These are phyloP conservation scores for Hucho hucho DNA, from an alignment of 2,113 vertebrate species.

Conservation along the genomic window DNA sequence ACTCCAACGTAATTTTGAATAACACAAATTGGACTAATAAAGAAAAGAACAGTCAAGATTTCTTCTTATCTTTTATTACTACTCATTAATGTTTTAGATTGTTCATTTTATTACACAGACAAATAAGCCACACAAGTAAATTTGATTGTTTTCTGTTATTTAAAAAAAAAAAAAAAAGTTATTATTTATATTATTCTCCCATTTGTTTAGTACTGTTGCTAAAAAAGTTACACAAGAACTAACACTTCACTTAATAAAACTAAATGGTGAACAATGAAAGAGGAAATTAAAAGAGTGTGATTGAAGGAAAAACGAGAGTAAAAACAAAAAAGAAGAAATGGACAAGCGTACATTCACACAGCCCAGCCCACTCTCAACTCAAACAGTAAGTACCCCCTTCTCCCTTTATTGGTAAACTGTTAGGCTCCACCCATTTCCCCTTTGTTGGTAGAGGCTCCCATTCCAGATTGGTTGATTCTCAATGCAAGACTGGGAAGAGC, in stretches of 20 bases:
- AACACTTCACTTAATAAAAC: constrained; percentile 57
- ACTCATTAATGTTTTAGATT: constrained; percentile 56
- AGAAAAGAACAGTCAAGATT: constrained; percentile 17
- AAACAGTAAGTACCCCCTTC: constrained; percentile 9
- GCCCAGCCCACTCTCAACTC: constrained; percentile 27
- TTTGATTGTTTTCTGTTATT: constrained; percentile 62
- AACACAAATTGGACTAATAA: background rate
- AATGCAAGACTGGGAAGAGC: constrained; percentile 2
- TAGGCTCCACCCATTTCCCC: constrained; percentile 16
- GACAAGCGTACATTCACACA: constrained; percentile 63
- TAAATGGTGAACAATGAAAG: constrained; percentile 28
- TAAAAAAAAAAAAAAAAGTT: no score
- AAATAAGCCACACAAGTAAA: constrained; percentile 72
- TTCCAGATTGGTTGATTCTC: constrained; percentile 3
- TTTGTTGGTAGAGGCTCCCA: constrained; percentile 43
- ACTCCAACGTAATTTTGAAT: background rate
- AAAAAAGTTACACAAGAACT: constrained; percentile 74
- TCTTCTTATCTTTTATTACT: constrained; percentile 68
- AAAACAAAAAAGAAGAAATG: constrained; percentile 39
- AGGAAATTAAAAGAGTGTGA: constrained; percentile 37
- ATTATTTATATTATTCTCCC: constrained; percentile 68
- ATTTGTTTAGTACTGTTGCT: constrained; percentile 66
- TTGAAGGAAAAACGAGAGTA: constrained; percentile 29
- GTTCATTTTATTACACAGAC: constrained; percentile 71
- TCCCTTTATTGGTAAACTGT: constrained; percentile 29